Base-by-base conservation (phyloP, 2,797 vertebrate genomes). In the Phoxinus dragarum region DNA sequence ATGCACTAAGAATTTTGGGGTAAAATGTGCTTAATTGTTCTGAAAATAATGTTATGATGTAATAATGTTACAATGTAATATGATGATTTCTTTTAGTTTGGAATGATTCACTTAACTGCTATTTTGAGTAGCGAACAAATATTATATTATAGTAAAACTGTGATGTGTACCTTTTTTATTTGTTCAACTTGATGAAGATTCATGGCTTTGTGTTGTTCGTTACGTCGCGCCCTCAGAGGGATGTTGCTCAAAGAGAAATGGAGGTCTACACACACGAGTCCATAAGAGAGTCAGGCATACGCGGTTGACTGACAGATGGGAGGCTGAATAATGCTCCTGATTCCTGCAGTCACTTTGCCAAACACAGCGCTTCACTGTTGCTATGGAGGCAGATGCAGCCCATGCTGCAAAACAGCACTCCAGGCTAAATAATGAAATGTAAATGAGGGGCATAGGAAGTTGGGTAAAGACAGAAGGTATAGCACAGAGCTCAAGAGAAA, bases 251-350 rank as follows among this genome's bases (percentile, higher is more conserved):
- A 40, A 87, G 61, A 84, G 49, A 78, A 84, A 69, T 68, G 59
- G 59, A 84, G 49, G 49, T 47, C 71, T 72, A 79, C 71, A 84
- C 68, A 84, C 76, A 84, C 76, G 81, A 87, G 86, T 86, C 86
- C 47, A 42, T 68, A 38, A 85, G 66, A 80, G 69, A 72, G 44
- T 59, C 78, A 74, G 52, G 52, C 68, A 81, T 80, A 64, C 64
- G 42, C 52, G 49, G 36, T 86, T 88, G 85, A 88, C 47, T 84
- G 84, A 86, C 86, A 89, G 87, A 80, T 83, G 77, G 73, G 59
- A 44, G 27, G 72, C 85, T 86, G 86, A 88, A 75, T 88, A 89
- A 88, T 75, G 83, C 78, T 67, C 19, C 80, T 19, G 52, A 67
- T 82, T 88, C 80, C 69, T 49, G 74, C 80, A 49, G 76, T 84